Evolutionary conservation across 1,140 invertebrate genomes (phyloP), one percentile per base, ranked within the genome.

Genomic region (Pachyrhynchus sulphureomaculatus): DNA sequence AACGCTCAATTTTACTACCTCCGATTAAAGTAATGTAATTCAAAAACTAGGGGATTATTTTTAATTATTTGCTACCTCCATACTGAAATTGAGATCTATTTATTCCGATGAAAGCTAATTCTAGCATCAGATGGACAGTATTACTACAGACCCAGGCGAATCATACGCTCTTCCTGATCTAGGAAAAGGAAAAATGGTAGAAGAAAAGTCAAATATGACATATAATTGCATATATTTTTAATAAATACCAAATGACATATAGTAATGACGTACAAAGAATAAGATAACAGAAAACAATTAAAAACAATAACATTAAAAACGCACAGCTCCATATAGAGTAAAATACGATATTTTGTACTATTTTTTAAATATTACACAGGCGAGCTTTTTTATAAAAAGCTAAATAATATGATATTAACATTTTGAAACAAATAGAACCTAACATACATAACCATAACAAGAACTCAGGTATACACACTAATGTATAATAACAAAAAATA

Each of bases 171-270:
- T n/a, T n/a, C n/a, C n/a, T n/a, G n/a, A n/a, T n/a, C n/a, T n/a
- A n/a, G n/a, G n/a, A n/a, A n/a, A n/a, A n/a, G n/a, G n/a, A 37
- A 18, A 39, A 39, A 39, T 3, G 8, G 17, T 13, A 3, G 13
- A 13, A 39, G 6, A 39, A 39, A 39, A 39, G 3, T n/a, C 36
- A 18, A 2, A n/a, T 39, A 2, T 18, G 41, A 44, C 41, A 44
- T 44, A 20, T 44, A 44, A 44, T 44, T 4, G 23, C 42, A 42
- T 52, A 42, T 60, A 52, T 52, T 52, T 60, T 60, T 45, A 45
- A 49, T 60, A 60, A 60, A 60, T 60, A 49, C 57, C 32, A 42
- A 52, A 60, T 52, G 36, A 52, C 39, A 60, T 51, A 42, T 37
- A 52, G 42, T 32, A 51, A 41, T 39, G 34, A 60, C 39, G 42